Evolutionary conservation across 2,888 invertebrate genomes (phyloP).

Genomic region (Mesopsocus fuscifrons): DNA sequence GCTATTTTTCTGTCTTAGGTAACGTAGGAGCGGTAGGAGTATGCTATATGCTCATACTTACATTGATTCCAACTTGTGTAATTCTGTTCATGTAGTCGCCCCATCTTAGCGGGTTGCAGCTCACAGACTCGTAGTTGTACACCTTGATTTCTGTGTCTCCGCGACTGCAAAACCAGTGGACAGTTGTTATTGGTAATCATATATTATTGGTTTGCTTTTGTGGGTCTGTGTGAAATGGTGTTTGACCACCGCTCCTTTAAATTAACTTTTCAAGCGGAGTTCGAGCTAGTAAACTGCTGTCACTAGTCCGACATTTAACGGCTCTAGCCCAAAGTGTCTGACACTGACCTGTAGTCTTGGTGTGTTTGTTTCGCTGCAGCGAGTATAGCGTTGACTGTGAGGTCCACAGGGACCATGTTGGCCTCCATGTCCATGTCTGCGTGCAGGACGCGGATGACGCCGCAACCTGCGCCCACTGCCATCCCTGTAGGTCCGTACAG

Average conservation of each 20-base stretch:
- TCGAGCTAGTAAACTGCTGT: no score
- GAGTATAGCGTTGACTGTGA: conserved; percentile 38
- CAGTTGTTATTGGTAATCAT: background rate
- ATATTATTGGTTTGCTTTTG: background rate
- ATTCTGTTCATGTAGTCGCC: no score
- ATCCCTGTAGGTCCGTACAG: conserved; percentile 44
- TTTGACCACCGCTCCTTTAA: no score
- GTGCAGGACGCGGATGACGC: conserved; percentile 38
- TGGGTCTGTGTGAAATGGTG: no score
- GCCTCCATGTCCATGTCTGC: conserved; percentile 31
- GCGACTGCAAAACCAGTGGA: conserved; percentile 6
- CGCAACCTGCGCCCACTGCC: conserved; percentile 31
- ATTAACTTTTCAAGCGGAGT: no score
- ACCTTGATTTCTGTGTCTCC: conserved; percentile 33
- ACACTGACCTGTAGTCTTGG: conserved; percentile 1
- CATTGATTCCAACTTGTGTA: no score
- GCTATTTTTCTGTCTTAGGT: no score
- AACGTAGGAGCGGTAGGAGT: no score
- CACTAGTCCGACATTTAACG: no score
- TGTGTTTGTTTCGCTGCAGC: conserved; percentile 25
- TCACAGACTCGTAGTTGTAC: conserved; percentile 73
- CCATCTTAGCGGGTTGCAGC: conserved; percentile 66
- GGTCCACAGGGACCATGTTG: conserved; percentile 50
- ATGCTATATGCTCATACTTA: no score
- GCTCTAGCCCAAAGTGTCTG: no score